Percentiles rank a stretch among this genome's conserved stretches.
Conservation (phyloP, 1,140 invertebrate species). For the Drepana arcuata region DNA sequence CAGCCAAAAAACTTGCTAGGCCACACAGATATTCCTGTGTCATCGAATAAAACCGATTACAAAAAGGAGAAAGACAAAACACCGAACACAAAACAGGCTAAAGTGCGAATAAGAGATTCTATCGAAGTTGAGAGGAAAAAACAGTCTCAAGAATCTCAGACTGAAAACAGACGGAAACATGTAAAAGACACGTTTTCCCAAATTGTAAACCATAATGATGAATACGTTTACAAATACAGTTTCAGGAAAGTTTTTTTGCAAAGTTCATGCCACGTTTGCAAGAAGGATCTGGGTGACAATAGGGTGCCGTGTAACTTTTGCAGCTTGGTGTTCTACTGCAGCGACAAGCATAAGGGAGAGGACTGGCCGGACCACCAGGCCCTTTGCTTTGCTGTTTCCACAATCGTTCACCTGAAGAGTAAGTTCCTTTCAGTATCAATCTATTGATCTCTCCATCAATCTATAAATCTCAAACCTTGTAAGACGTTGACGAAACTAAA, state of each 20-base stretch:
- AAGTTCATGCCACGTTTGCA: constrained; percentile 59
- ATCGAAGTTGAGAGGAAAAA: constrained; percentile 41
- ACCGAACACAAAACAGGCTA: constrained; percentile 44
- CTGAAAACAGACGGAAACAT: constrained; percentile 30
- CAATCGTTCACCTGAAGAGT: constrained; percentile 67
- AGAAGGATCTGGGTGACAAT: constrained; percentile 38
- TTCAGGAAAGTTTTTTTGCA: constrained; percentile 65
- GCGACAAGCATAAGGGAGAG: constrained; percentile 59
- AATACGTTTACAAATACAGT: constrained; percentile 68
- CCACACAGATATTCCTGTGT: constrained; percentile 66
- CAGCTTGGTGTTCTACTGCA: constrained; percentile 59
- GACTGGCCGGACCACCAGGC: constrained; percentile 61
- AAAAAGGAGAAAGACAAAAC: constrained; percentile 70
- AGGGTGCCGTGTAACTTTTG: constrained; percentile 60
- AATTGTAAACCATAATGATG: constrained; percentile 41
- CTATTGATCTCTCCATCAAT: no score
- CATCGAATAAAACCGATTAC: constrained; percentile 69
- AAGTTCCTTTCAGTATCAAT: no score
- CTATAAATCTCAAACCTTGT: constrained; percentile 1
- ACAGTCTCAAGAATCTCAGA: constrained; percentile 39
- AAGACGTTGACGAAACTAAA: not conserved
- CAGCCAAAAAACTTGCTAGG: constrained; percentile 72
- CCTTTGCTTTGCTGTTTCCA: constrained; percentile 62
- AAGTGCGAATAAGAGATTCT: constrained; percentile 60
- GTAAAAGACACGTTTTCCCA: constrained; percentile 27